phyloP scores from a whole-genome alignment of 2,888 invertebrate genomes.

The Phymatocera aterrima region DNA sequence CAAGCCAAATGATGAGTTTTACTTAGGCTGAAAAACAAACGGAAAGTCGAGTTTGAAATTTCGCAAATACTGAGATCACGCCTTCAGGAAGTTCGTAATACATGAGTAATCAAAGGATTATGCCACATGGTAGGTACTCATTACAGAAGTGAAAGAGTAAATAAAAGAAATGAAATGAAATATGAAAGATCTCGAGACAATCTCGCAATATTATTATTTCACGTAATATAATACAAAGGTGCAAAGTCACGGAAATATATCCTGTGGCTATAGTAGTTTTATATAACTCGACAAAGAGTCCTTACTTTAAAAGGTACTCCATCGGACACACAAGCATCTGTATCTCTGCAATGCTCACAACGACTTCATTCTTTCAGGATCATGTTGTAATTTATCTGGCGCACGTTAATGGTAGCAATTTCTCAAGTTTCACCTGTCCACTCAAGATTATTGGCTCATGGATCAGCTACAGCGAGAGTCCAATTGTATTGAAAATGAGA shows the following conservation, averaged over 20 bases:
- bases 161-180: slow-evolving; percentile 3
- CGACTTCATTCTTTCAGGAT: neutral
- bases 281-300: slow-evolving; percentile 12
- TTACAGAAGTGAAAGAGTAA: neutral
- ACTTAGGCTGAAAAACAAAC: neutral
- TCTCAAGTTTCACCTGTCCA: neutral
- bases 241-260: slow-evolving; percentile 24
- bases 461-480: neutral
- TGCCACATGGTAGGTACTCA: neutral
- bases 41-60: neutral
- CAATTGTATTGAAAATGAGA: neutral
- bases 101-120: neutral
- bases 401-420: neutral
- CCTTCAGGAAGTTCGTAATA: neutral
- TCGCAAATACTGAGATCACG: neutral
- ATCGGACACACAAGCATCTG: neutral
- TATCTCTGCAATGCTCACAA: neutral
- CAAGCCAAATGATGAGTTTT: neutral
- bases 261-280: slow-evolving; percentile 1
- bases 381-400: neutral
- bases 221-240: slow-evolving; percentile 21
- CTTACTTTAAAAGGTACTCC: slow-evolving; percentile 4
- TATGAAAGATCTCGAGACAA: neutral
- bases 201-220: slow-evolving; percentile 10
- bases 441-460: neutral